Evolutionary conservation across 2,113 vertebrate species (phyloP), one percentile per base, ranked within the genome.

Genomic region (Paraplagusia blochii): DNA sequence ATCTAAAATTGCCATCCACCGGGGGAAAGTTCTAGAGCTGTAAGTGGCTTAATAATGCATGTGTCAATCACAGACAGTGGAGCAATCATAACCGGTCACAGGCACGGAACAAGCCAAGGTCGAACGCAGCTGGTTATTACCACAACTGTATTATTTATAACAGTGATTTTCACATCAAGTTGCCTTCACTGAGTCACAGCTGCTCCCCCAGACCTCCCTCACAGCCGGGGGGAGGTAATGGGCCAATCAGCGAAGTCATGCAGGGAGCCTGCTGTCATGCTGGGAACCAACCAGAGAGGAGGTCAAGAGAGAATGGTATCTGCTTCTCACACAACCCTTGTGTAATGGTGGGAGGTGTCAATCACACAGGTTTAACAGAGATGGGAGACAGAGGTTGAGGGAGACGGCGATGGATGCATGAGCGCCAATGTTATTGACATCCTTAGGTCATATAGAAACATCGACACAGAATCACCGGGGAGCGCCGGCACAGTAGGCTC

Each of bases 81-180:
- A 14, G 51, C 7, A 53, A 40, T 40, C 36, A 53, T 19, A 18
- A 40, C 17, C 14, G 36, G 17, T 4, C 16, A 19, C 51, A 39
- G 35, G 8, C 50, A 38, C 17, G 49, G 33, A n/a, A 35, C 12
- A 5, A 34, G 51, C 16, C 35, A 53, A 40, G 51, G 51, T 53
- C 51, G 39, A 19, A 53, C 35, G 35, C 51, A 53, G 51, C 36
- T 53, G 50, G 50, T 53, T 53, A 53, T 53, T 53, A 53, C 50
- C 50, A 53, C 50, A 53, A 35, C 50, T 53, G 16, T 38, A 53
- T 53, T 39, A 53, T 53, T 38, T 53, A 53, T 53, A 18, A 53
- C 15, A 17, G 29, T 17, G 49, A 38, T 52, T 52, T 52, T 38
- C 47, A 34, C 47, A n/a, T 38, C 49, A 35, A 36, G 49, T 51